phyloP scores from a whole-genome alignment of 2,113 vertebrate genomes.

The Orthochromis malagaraziensis region DNA sequence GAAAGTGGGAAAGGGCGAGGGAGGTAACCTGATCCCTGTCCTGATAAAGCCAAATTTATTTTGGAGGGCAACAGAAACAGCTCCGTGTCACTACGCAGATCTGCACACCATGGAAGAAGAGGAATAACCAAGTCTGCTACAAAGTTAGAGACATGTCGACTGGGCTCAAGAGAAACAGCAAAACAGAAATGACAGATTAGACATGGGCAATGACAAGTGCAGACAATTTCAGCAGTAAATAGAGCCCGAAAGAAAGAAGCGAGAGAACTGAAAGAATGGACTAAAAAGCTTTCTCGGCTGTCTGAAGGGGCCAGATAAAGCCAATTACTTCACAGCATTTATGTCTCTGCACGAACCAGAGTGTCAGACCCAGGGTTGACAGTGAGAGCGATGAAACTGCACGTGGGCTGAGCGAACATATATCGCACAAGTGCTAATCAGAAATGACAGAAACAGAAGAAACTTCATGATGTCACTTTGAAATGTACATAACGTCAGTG shows the following conservation, averaged over 20 bases:
- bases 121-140: neutral
- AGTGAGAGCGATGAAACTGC: neutral
- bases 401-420: neutral
- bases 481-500: neutral
- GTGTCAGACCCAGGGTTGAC: neutral
- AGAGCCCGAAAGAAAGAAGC: neutral
- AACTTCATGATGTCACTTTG: neutral
- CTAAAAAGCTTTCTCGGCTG: neutral
- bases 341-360: neutral
- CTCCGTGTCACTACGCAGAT: constrained; percentile 57
- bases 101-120: neutral
- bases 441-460: neutral
- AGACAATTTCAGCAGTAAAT: neutral
- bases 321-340: neutral
- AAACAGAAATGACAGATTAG: neutral
- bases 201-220: neutral
- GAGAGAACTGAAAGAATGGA: neutral
- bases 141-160: neutral
- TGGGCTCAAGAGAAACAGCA: neutral
- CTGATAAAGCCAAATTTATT: constrained; percentile 68
- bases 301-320: neutral
- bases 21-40: constrained; percentile 56
- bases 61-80: constrained; percentile 65
- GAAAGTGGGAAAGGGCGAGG: neutral
- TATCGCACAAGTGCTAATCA: neutral